Evolutionary conservation across 2,797 vertebrate species (phyloP), one percentile per base, ranked within the genome.

Genomic region (Pipistrellus pipistrellus): DNA sequence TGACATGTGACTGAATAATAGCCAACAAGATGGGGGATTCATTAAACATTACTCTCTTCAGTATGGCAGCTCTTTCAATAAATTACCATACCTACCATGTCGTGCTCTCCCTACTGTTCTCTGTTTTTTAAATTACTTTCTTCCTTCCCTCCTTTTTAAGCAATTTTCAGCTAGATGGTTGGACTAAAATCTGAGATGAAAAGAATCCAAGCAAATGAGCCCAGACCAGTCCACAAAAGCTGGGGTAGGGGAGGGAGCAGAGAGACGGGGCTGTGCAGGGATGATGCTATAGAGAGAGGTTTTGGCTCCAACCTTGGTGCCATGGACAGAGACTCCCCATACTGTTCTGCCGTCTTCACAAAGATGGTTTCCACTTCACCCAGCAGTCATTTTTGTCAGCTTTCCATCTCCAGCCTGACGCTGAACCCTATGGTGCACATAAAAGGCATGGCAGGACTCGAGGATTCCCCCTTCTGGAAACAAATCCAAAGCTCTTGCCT

Each of bases 131-230:
- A 83, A 90, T 93, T 92, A 46, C 83, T 13, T 94, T 96, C 88
- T 97, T 46, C 57, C 93, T 96, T 95, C 75, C 94, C 77, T 53
- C 55, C 4, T 23, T 55, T 86, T 71, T 20, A 87, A 90, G 44
- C 73, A 90, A 93, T 95, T 92, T 86, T 96, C 96, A 82, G 59
- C 91, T 88, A 90, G 93, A 95, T 3, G 72, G 88, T 95, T 89
- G 82, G 68, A 72, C 85, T 96, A 90, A 96, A 97, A 96, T 68
- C 57, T 68, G 86, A 6, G 69, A 0, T 62, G 91, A 96, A 97
- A 98, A 96, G 94, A 97, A 95, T 85, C 88, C 89, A 90, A 95
- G 88, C 85, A 95, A 97, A 97, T 27, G 27, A 97, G 75, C 81
- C 90, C 84, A 97, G 95, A 92, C 82, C 83, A 55, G 32, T 35